Base-by-base conservation (phyloP, 2,113 vertebrate genomes). In the Pogonocichla stellata region DNA sequence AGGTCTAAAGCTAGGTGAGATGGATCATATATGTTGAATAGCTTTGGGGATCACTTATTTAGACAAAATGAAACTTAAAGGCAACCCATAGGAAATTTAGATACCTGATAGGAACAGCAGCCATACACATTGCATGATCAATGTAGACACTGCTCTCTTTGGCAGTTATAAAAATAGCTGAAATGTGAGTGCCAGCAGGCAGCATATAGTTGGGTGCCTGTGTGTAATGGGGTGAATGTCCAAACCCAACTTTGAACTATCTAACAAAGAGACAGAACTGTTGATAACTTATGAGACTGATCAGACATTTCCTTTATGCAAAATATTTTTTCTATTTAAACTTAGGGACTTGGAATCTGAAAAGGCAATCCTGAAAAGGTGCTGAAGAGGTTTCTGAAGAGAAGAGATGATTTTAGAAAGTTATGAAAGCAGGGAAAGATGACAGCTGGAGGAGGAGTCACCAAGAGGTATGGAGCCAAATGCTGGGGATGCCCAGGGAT, bases 51-150 rank as follows among this genome's bases (percentile, higher is more conserved):
- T 26, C 17, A 14, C 43, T 20, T 45, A 45, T 17, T 61, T 38
- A 33, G 51, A 56, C 5, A 61, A 75, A 79, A 77, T n/a, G 0
- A 77, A 45, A 12, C 26, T 64, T 33, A 80, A 93, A 78, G 25
- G 3, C 8, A 78, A 36, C 2, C 7, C 20, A 9, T 4, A 33
- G 9, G 12, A 81, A 85, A 45, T 58, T 66, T 47, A 62, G 23
- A 34, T 19, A 29, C 8, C 19, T 66, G 23, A 38, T 29, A 42
- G 48, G 29, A 91, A 5, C 11, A 42, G 4, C 22, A 66, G 34
- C 28, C 16, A 22, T 15, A n/a, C 0, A 2, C 4, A 9, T 8
- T 57, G 7, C 2, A 0, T 15, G 4, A 11, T 53, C 6, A 5
- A 10, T 25, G 54, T 2, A 81, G 24, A 25, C 25, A 54, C 12